These are phyloP conservation scores for Notarius quadriscutis DNA, from an alignment of 2,113 vertebrate species.

Conservation along the genomic window DNA sequence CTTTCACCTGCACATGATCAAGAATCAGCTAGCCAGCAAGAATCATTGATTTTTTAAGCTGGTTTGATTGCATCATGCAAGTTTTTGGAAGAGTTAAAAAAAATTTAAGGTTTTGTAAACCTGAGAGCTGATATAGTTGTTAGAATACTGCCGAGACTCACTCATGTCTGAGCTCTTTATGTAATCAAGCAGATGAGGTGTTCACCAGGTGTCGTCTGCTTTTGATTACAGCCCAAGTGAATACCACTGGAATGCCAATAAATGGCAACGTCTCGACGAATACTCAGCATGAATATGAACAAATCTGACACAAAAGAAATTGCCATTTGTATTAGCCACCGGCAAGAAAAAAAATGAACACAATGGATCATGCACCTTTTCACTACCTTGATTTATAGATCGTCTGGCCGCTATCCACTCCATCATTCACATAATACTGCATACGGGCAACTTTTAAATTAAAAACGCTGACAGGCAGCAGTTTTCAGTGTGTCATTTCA, in stretches of 20 bases:
- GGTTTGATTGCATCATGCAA: constrained; percentile 57
- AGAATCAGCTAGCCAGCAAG: constrained; percentile 60
- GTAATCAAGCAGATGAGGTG: constrained; percentile 46
- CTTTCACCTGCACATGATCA: constrained; percentile 59
- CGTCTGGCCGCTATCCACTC: background rate
- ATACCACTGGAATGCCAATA: constrained; percentile 42
- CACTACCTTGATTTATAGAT: constrained; percentile 32
- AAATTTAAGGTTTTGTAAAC: background rate
- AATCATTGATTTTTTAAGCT: background rate
- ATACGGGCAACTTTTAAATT: constrained; percentile 24
- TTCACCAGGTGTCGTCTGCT: constrained; percentile 35
- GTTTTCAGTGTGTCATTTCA: background rate
- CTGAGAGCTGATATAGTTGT: background rate
- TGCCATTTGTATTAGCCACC: constrained; percentile 28
- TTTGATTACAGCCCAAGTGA: constrained; percentile 37
- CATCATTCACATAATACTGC: constrained; percentile 25
- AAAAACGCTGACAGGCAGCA: constrained; percentile 16
- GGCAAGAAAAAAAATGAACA: constrained; percentile 4
- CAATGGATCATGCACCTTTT: constrained; percentile 22
- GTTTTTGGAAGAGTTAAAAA: background rate
- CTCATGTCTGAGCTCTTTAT: constrained; percentile 31
- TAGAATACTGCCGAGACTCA: constrained; percentile 13
- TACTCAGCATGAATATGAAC: constrained; percentile 35
- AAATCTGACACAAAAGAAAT: constrained; percentile 38
- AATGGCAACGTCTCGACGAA: constrained; percentile 28